Conservation (phyloP, 2,113 vertebrate genomes). For the Callionymus lyra region DNA sequence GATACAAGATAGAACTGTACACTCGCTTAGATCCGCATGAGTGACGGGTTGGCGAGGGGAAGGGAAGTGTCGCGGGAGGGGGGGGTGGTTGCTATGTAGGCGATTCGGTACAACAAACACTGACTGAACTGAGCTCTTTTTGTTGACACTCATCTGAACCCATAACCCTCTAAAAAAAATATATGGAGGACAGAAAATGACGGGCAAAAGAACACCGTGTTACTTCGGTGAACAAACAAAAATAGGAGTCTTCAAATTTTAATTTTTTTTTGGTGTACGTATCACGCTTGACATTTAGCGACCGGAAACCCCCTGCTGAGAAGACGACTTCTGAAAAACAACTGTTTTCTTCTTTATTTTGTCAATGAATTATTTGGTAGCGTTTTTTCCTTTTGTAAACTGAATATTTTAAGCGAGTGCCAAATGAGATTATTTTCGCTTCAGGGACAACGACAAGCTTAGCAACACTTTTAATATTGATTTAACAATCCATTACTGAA, state of each 20-base stretch:
- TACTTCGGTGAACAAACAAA: constrained; percentile 18
- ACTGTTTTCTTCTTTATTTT: constrained; percentile 60
- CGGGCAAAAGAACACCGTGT: constrained; percentile 38
- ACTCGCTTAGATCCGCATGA: constrained; percentile 44
- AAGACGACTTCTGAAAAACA: constrained; percentile 31
- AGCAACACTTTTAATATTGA: constrained; percentile 1
- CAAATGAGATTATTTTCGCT: no score
- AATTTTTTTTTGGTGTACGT: constrained; percentile 15
- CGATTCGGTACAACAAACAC: constrained; percentile 24
- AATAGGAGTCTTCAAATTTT: constrained; percentile 6
- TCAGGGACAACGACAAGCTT: no score
- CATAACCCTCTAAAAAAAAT: constrained; percentile 31
- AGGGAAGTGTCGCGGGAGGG: neutral
- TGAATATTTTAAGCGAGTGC: constrained; percentile 56
- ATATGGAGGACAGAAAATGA: constrained; percentile 24
- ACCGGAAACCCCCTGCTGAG: constrained; percentile 2
- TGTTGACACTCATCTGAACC: constrained; percentile 14
- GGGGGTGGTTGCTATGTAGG: constrained; percentile 1
- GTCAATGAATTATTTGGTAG: constrained; percentile 62
- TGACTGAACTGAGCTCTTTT: constrained; percentile 13
- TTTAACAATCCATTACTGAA: constrained; percentile 1
- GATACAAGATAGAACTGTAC: constrained; percentile 49
- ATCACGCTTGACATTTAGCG: constrained; percentile 7
- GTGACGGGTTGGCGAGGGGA: constrained; percentile 11
- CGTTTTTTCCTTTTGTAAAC: constrained; percentile 47